Evolutionary conservation across 1,140 invertebrate genomes (phyloP).

Genomic region (Eumaeus atala): DNA sequence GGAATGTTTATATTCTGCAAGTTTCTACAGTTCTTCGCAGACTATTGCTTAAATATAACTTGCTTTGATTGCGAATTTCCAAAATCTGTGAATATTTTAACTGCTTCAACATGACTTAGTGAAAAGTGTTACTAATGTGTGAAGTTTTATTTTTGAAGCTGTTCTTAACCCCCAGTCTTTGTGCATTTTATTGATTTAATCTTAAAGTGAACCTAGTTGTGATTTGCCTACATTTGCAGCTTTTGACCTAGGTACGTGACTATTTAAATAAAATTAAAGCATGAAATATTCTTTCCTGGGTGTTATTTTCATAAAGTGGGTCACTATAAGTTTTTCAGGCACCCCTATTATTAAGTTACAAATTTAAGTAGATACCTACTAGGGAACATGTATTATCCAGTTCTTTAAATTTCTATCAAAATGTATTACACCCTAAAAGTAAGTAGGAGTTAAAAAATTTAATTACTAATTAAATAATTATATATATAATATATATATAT

Average conservation of each 20-base stretch:
- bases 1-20: slow-evolving; percentile 2
- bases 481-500: too few species aligned
- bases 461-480: too few species aligned
- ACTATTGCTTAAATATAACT: background rate
- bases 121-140: slow-evolving; percentile 1
- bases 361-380: background rate
- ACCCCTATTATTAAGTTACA: background rate
- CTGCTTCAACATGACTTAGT: background rate
- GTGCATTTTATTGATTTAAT: slow-evolving; percentile 3
- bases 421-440: background rate
- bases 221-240: background rate
- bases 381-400: background rate
- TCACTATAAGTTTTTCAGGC: background rate
- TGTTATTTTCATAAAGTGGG: background rate
- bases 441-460: too few species aligned
- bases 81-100: background rate
- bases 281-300: background rate
- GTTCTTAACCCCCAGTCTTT: background rate
- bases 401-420: background rate
- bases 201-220: background rate
- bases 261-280: background rate
- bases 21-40: slow-evolving; percentile 2
- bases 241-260: slow-evolving; percentile 1
- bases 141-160: background rate
- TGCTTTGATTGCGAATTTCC: background rate